Evolutionary conservation across 1,140 invertebrate species (phyloP).

Genomic region (Drosophila guanche): DNA sequence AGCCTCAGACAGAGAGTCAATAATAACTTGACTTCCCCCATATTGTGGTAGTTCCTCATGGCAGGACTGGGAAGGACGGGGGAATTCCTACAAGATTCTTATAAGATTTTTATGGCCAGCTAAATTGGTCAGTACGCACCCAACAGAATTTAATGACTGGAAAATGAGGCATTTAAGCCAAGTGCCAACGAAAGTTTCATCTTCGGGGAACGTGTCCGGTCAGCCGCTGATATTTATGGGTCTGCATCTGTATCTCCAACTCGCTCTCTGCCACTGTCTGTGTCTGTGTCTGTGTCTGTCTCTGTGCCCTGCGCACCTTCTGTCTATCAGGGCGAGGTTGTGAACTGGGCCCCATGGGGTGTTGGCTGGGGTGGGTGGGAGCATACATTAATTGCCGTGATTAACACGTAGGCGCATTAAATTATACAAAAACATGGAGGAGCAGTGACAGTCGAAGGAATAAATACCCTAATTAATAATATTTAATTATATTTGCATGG

Average conservation of each 20-base stretch:
- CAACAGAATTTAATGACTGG: conserved; percentile 74
- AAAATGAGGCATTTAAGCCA: conserved; percentile 79
- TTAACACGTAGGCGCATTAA: conserved; percentile 78
- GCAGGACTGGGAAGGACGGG: background rate
- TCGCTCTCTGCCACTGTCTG: conserved; percentile 27
- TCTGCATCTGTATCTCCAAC: conserved; percentile 46
- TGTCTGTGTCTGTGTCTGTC: conserved; percentile 26
- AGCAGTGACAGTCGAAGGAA: background rate
- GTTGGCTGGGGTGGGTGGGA: conserved; percentile 16
- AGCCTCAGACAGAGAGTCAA: conserved; percentile 54
- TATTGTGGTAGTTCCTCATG: conserved; percentile 38
- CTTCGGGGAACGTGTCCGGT: conserved; percentile 58
- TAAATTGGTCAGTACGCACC: conserved; percentile 67
- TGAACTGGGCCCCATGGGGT: conserved; percentile 18
- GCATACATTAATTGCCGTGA: conserved; percentile 72
- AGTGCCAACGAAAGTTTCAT: conserved; percentile 59
- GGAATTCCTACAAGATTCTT: conserved; percentile 35
- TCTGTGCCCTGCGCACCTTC: conserved; percentile 13
- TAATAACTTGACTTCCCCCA: conserved; percentile 65
- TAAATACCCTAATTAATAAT: conserved; percentile 12
- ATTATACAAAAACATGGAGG: conserved; percentile 59
- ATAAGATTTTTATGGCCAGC: conserved; percentile 60
- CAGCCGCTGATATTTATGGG: conserved; percentile 68
- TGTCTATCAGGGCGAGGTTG: conserved; percentile 19
- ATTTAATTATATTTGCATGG: background rate